Evolutionary conservation across 2,113 vertebrate genomes (phyloP), one percentile per base, ranked within the genome.

Genomic region (Baryphthengus martii): DNA sequence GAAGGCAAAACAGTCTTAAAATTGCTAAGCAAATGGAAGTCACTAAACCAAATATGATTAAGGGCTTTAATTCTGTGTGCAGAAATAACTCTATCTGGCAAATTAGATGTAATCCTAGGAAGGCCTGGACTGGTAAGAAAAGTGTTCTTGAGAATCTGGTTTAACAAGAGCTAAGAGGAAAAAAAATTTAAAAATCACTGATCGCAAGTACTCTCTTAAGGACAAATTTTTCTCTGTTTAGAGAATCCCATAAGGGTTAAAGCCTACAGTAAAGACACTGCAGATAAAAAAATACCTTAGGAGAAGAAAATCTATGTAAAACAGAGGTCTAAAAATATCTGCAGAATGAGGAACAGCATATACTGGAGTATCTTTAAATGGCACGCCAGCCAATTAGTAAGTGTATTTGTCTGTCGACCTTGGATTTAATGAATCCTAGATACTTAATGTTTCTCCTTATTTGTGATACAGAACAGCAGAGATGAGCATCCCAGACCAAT

Each of bases 31-130:
- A 85, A 96, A 96, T 90, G 62, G 17, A 58, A 93, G 61, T 89
- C 75, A 88, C 75, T 88, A 97, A 96, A 81, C 72, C 49, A 96
- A 95, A 92, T 67, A 88, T 92, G 82, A 95, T 90, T 85, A 97
- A 96, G 35, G 19, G 9, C 61, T 94, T 93, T 94, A 94, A 96
- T 96, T 94, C 90, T 77, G 53, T 79, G 49, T 86, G 91, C 83
- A 94, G 85, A 96, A 97, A 92, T 92, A 94, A 85, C 85, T 94
- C 62, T 62, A 21, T 73, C 44, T 96, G 73, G 85, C 65, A 94
- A 97, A 89, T 56, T 90, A 55, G 72, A 83, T 92, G 62, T 68
- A 92, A 90, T 92, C 80, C 67, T 77, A 89, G 71, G 50, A 92
- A 73, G 77, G 52, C 71, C 71, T 80, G 47, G 39, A 88, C 77